These are phyloP conservation scores for human (Homo sapiens) DNA, from an alignment of 2,113 vertebrate species.

Conservation along the genomic window DNA sequence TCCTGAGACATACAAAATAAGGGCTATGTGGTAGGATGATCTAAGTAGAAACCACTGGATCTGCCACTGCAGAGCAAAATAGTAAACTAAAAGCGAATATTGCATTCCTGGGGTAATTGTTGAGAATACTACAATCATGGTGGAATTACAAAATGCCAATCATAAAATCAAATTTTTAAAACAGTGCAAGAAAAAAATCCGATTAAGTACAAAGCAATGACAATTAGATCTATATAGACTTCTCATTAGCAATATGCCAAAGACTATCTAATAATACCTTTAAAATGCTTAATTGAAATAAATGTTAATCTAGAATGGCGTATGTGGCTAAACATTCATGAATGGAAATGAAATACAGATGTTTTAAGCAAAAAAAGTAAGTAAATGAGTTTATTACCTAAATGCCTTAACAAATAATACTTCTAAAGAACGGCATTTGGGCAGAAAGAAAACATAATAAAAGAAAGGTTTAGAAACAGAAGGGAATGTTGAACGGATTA, in stretches of 20 bases:
- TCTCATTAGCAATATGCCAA: background rate
- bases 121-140: background rate
- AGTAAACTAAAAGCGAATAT: background rate
- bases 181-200: background rate
- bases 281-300: background rate
- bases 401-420: background rate
- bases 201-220: background rate
- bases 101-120: background rate
- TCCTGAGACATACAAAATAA: background rate
- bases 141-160: background rate
- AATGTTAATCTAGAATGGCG: background rate
- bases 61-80: background rate
- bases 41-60: background rate
- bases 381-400: background rate
- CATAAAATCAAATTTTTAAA: background rate
- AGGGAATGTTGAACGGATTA: background rate
- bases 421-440: background rate
- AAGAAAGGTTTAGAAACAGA: background rate
- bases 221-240: background rate
- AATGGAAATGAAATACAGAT: background rate
- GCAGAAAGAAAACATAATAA: background rate
- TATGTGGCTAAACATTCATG: background rate
- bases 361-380: background rate
- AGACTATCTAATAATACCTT: background rate
- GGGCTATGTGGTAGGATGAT: background rate